Base-by-base conservation (phyloP, 2,797 vertebrate species). In the Podarcis lilfordi region DNA sequence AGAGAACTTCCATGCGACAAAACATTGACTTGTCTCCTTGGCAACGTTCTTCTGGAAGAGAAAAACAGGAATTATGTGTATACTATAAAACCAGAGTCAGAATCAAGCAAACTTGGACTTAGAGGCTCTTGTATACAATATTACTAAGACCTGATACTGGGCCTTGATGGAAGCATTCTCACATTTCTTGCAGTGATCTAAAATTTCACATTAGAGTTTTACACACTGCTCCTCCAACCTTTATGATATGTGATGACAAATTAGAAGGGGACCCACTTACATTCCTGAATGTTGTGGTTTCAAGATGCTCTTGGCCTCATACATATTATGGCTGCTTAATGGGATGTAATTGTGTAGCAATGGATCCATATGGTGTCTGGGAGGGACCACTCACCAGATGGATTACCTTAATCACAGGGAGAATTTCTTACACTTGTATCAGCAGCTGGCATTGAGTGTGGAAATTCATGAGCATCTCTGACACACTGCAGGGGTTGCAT, bases 1-100 rank as follows among this genome's bases (percentile, higher is more conserved):
- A 97, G 93, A 99, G 97, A 91, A 95, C 96, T 83, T 98, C 98
- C 98, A 98, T 98, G 91, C 96, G 98, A 95, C 99, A 99, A 95
- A 99, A 98, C 92, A 98, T 95, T 40, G 98, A 98, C 94, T 98
- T 99, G 97, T 99, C 99, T 90, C 97, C 98, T 96, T 98, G 97
- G 96, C 99, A 99, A 95, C 95, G 97, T 82, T 93, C 96, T 95
- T 97, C 99, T 99, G 98, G 94, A 98, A 98, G 96, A 98, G 93
- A 98, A 96, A 97, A 96, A 96, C 75, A 94, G 92, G 50, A 89
- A 95, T 87, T 95, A 87, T 29, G 59, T 55, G 37, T 79, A 83
- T 71, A 8, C 35, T 85, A 59, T 72, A 86, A 55, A 68, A 89
- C n/a, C 75, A 89, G 91, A 35, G 88, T 89, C 87, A 82, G 88